Evolutionary conservation across 2,113 vertebrate species (phyloP), one percentile per base, ranked within the genome.

Genomic region (Gymnobelideus leadbeateri): DNA sequence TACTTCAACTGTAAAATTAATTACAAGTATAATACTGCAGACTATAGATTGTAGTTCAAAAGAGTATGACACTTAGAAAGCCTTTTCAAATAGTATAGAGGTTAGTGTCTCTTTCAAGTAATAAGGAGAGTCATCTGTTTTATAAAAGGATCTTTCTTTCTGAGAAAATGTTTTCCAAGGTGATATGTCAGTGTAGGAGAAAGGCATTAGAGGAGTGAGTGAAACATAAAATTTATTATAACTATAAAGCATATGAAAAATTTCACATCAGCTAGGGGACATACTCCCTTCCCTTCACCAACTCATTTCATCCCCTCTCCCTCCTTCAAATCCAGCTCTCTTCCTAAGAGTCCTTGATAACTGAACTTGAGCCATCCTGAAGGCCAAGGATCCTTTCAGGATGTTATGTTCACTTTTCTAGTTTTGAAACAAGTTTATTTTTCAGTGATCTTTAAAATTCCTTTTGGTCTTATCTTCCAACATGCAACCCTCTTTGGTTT

Each of bases 91-190:
- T 10, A 96, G 24, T 2, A 31, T 26, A 89, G 9, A 94, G 2
- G 0, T n/a, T 52, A 96, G 24, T 0, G 90, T 94, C 91, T 26
- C 54, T 95, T 94, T 52, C 31, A 96, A 95, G 3, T 95, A 96
- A 93, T 54, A 61, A 90, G 43, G 92, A 46, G n/a, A 96, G 9
- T 31, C 5, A 93, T 91, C 91, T 96, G n/a, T 96, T 96, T 51
- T 93, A 55, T 43, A 23, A 97, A 96, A 95, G 52, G 1, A 1
- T 0, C 1, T 94, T n/a, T 43, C 0, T 94, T 93, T 92, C 61
- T 94, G 57, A 89, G 46, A 94, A 97, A 54, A 90, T 97, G 94
- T 97, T 96, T 95, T 97, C 95, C 93, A 49, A 97, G 68, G 37
- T 43, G 92, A 96, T 96, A 97, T 84, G 43, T 94, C 90, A 96